Evolutionary conservation across 2,888 invertebrate species (phyloP), one percentile per base, ranked within the genome.

Genomic region (Sisyra nigra): DNA sequence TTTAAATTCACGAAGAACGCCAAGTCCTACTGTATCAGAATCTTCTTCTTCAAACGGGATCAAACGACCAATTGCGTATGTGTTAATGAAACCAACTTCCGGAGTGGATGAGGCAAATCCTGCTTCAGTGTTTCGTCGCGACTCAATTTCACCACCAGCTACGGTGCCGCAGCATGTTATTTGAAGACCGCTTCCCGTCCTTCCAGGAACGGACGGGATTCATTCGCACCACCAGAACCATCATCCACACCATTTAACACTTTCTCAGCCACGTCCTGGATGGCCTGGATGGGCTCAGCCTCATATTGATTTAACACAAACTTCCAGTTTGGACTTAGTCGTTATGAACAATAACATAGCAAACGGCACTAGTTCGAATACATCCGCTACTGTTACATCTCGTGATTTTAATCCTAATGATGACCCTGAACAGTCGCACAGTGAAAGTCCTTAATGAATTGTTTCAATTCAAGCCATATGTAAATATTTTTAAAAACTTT

Each of bases 161-260:
- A 8, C 37, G 15, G n/a, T 14, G 7, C 40, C 40, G n/a, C 40
- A 40, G 9, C 40, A 40, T 40, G 31, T 40, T 40, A 40, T 40
- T 30, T 83, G 82, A 83, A 82, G 79, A 72, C 82, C 82, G 67
- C 80, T 82, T 58, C 77, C 82, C 77, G 74, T 75, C 72, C 81
- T 81, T 67, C 80, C 80, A 56, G 77, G 78, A 57, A 65, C 77
- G 67, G 68, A 69, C 68, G 43, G 43, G 34, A 35, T 42, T 24
- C 24, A 24, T 24, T 7, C 3, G 5, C 24, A 24, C 35, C 24
- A 24, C 7, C 24, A 24, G 7, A 24, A 24, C 24, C 24, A 24
- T 7, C 24, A 24, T 24, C 7, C 24, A 24, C 24, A 24, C 15
- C 14, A 36, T 24, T 7, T 24, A 7, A 7, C 5, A 3, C 24